Evolutionary conservation across 2,888 invertebrate species (phyloP).

Genomic region (Allolobophora icterica): DNA sequence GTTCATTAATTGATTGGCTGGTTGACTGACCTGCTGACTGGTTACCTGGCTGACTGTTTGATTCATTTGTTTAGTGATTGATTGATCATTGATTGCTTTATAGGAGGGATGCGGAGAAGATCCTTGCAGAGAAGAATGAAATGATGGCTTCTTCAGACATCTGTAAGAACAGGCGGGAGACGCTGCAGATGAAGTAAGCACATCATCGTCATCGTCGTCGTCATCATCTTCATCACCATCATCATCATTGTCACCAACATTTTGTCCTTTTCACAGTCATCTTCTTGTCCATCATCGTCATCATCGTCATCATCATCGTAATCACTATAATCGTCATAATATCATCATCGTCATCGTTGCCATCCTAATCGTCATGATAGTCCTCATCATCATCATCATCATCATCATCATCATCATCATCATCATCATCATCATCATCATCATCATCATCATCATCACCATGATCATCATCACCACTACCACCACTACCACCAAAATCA

Average conservation of each 20-base stretch:
- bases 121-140: constrained; percentile 14
- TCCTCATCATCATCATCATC: too few species aligned
- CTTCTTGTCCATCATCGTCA: neutral
- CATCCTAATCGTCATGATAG: neutral
- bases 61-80: neutral
- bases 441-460: too few species aligned
- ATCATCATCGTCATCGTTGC: neutral
- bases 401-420: too few species aligned
- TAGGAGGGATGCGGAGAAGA: constrained; percentile 19
- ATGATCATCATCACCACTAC: neutral
- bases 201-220: neutral
- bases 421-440: too few species aligned
- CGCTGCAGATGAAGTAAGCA: neutral
- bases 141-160: neutral
- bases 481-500: neutral
- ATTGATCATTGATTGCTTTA: neutral
- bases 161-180: constrained; percentile 18
- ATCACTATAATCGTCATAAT: neutral
- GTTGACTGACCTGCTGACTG: neutral
- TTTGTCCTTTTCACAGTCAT: neutral
- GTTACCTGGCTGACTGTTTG: neutral
- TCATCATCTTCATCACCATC: neutral
- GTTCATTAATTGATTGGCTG: neutral
- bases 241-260: neutral
- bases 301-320: neutral